Conservation (phyloP, 2,797 vertebrate species). For the Fundulus diaphanus region DNA sequence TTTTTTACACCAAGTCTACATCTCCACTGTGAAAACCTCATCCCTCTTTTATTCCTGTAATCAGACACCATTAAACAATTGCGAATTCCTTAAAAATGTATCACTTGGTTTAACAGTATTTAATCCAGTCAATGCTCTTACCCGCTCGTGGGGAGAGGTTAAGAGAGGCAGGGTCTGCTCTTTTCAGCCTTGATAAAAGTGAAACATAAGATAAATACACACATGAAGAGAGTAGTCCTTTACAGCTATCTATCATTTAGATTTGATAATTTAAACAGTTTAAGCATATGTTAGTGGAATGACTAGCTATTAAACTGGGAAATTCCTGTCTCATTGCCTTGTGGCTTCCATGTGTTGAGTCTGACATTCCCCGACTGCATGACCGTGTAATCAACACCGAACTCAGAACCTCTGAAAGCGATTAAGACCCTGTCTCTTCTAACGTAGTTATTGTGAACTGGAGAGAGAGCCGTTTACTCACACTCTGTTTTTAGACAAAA, state of each 20-base stretch:
- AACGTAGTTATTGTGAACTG: background rate
- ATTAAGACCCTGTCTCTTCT: background rate
- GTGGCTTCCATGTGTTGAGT: constrained; percentile 3
- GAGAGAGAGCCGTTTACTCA: background rate
- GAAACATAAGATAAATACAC: background rate
- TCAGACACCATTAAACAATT: too few relatives aligned
- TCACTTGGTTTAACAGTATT: too few relatives aligned
- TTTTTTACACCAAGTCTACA: background rate
- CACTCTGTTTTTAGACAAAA: background rate
- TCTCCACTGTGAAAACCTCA: background rate
- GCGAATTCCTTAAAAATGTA: too few relatives aligned
- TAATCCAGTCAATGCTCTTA: too few relatives aligned
- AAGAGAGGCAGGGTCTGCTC: too few relatives aligned
- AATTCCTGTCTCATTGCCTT: constrained; percentile 35
- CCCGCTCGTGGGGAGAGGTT: too few relatives aligned
- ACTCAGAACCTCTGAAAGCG: background rate
- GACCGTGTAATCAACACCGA: constrained; percentile 19
- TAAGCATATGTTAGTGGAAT: background rate
- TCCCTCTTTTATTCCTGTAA: background rate
- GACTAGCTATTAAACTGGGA: background rate
- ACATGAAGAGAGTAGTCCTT: background rate
- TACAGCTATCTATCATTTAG: background rate
- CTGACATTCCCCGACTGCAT: background rate
- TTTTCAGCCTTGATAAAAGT: too few relatives aligned
- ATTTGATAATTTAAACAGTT: background rate